Evolutionary conservation across 1,140 invertebrate species (phyloP).

Genomic region (Atta texana): DNA sequence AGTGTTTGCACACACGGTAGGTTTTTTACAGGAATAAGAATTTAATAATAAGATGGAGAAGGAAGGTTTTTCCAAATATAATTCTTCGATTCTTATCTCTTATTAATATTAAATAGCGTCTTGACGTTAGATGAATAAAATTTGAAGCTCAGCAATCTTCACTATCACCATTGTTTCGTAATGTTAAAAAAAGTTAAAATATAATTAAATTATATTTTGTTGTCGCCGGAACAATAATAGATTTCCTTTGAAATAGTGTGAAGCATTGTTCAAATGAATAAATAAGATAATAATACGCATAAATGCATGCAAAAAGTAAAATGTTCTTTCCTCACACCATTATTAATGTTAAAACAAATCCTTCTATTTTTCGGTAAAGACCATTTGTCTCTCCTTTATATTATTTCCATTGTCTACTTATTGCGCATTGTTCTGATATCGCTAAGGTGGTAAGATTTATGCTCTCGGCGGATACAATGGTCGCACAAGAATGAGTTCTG

Average conservation of each 20-base stretch:
- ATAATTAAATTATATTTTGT: not conserved
- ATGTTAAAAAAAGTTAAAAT: not conserved
- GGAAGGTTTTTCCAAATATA: not conserved
- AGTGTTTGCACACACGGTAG: conserved; percentile 90
- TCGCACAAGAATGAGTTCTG: conserved; percentile 91
- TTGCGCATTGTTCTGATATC: not conserved
- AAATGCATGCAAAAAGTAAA: not conserved
- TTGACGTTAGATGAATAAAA: not conserved
- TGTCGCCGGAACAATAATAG: not conserved
- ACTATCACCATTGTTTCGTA: not conserved
- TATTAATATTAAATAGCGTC: not conserved
- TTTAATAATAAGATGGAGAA: not conserved
- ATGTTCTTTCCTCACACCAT: not conserved
- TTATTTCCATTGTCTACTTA: conserved; percentile 24
- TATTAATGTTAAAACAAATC: conserved; percentile 13
- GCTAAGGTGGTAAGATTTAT: conserved; percentile 90
- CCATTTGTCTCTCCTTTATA: not conserved
- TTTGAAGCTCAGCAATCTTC: not conserved
- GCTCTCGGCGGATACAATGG: conserved; percentile 96
- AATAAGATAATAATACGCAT: not conserved
- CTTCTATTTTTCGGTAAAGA: conserved; percentile 8
- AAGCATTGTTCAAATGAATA: not conserved
- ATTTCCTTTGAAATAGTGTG: not conserved
- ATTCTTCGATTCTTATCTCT: not conserved
- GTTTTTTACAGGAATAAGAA: conserved; percentile 2